Percentiles rank a stretch among this genome's conserved stretches.
Conservation (phyloP, 2,888 invertebrate species). For the Sinohyriopsis cumingii region DNA sequence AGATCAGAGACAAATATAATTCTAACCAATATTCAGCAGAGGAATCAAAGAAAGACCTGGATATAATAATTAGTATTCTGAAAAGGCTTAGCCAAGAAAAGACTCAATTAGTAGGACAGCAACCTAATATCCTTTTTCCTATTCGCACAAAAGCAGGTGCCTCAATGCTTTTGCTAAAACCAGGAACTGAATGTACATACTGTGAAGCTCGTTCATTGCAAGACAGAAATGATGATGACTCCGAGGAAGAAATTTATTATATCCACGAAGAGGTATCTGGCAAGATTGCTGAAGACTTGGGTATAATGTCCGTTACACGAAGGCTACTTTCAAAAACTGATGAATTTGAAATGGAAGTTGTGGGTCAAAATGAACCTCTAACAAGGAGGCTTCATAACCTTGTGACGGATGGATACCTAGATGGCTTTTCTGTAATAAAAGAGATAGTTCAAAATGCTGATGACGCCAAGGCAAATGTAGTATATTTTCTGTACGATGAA, state of each 20-base stretch:
- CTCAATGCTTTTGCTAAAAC: slow-evolving; percentile 5
- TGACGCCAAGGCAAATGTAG: slow-evolving; percentile 58
- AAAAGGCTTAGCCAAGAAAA: slow-evolving; percentile 5
- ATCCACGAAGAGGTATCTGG: slow-evolving; percentile 44
- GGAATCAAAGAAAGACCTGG: slow-evolving; percentile 7
- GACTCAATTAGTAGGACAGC: neutral
- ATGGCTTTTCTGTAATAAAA: slow-evolving; percentile 63
- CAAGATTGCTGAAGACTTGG: slow-evolving; percentile 44
- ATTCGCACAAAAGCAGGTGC: slow-evolving; percentile 15
- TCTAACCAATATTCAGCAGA: neutral
- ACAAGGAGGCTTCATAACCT: slow-evolving; percentile 56
- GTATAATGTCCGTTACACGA: slow-evolving; percentile 52
- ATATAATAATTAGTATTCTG: slow-evolving; percentile 17
- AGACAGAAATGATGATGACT: slow-evolving; percentile 10
- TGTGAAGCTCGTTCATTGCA: slow-evolving; percentile 16
- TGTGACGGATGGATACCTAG: slow-evolving; percentile 53
- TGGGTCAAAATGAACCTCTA: slow-evolving; percentile 61
- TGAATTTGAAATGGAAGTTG: slow-evolving; percentile 26
- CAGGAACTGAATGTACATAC: slow-evolving; percentile 15
- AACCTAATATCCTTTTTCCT: slow-evolving; percentile 13
- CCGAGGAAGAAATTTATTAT: slow-evolving; percentile 32
- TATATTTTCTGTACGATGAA: slow-evolving; percentile 63
- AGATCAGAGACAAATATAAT: slow-evolving; percentile 12
- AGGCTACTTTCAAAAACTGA: slow-evolving; percentile 45
- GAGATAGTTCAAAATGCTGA: slow-evolving; percentile 67